Base-by-base conservation (phyloP, 1,140 invertebrate species). In the Ptiloglossa arizonensis region DNA sequence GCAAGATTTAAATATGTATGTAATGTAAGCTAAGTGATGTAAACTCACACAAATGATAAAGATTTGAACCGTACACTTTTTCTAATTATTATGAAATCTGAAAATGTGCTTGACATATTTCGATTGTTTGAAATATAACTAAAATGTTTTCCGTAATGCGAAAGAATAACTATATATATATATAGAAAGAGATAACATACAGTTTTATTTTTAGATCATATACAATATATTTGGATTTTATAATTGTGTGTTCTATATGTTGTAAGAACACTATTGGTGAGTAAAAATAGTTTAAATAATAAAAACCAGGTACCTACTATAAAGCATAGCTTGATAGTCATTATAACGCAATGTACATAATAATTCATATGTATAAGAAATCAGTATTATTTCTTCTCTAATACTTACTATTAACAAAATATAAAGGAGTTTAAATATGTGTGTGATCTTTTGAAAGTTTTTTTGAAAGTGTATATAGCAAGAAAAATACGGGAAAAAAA, bases 251-350 rank as follows among this genome's bases (percentile, higher is more conserved):
- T 9, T 35, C 5, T 35, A 15, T n/a, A 15, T 59, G 27, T 4
- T 60, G 22, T 62, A 8, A 63, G 44, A 63, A 63, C n/a, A 8
- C 22, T 27, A 44, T 44, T 44, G 60, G 22, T 22, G 41, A 17
- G 17, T 48, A 27, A 29, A 64, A 64, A 64, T 64, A 64, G 41
- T 48, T 46, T 48, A 64, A 48, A 48, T 6, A 29, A 64, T 29
- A 60, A 60, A 38, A 38, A 60, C 1, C 6, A 60, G 19, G 24
- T 27, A 35, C 22, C 2, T 60, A 38, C 3, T 17, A 60, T 13
- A 22, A n/a, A 60, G 17, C 32, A 38, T 38, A 60, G n/a, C 17
- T 22, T 32, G 27, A 8, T 1, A 19, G 15, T 48, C n/a, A 29
- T 64, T 46, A 11, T 13, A 54, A 54, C 11, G n/a, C 5, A 64